These are phyloP conservation scores for Drosophila eugracilis DNA, from an alignment of 1,140 invertebrate genomes.

Conservation along the genomic window DNA sequence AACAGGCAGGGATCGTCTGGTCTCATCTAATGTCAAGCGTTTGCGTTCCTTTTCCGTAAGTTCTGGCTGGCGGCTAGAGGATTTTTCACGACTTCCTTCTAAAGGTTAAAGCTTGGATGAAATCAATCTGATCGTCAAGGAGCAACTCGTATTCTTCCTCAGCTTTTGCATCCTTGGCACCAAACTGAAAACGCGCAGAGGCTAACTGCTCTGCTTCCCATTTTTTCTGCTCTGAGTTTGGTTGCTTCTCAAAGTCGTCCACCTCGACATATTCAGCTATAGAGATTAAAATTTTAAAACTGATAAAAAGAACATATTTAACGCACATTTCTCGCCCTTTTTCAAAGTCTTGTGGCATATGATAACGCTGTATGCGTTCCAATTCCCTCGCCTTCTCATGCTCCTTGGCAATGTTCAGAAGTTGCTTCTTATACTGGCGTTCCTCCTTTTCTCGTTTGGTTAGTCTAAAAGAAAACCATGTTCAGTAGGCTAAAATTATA, in stretches of 20 bases:
- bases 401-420: constrained; percentile 96
- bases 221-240: constrained; percentile 97
- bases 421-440: constrained; percentile 95
- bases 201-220: constrained; percentile 99
- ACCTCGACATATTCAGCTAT: constrained; percentile 92
- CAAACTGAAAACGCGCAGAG: constrained; percentile 95
- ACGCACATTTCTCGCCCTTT: constrained; percentile 87
- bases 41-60: constrained; percentile 90
- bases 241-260: constrained; percentile 93
- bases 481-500: not conserved
- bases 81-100: constrained; percentile 90
- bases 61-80: constrained; percentile 86
- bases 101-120: constrained; percentile 97
- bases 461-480: constrained; percentile 86
- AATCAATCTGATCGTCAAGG: constrained; percentile 98
- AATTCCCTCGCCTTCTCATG: constrained; percentile 97
- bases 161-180: constrained; percentile 90
- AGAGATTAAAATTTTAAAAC: not conserved
- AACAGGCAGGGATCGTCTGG: constrained; percentile 96
- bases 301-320: not conserved
- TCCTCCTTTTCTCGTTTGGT: constrained; percentile 94
- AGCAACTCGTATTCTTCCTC: constrained; percentile 96
- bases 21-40: constrained; percentile 95
- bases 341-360: constrained; percentile 94
- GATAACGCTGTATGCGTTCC: constrained; percentile 96